These are phyloP conservation scores for Drosophila parthenogenetica DNA, from an alignment of 2,888 invertebrate species.

Conservation along the genomic window DNA sequence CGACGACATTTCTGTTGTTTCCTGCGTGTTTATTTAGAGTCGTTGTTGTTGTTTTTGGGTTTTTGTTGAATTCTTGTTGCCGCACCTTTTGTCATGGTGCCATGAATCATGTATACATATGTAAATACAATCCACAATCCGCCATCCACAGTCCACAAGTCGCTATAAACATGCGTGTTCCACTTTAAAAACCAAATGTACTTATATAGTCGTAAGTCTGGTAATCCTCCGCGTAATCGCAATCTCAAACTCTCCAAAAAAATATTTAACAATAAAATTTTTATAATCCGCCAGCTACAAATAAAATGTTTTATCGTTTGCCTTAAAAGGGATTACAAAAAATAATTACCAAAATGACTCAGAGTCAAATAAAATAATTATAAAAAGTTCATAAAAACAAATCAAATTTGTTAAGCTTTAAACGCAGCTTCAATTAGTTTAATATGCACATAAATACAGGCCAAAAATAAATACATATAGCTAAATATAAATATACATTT, in stretches of 20 bases:
- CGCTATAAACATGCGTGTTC: conserved; percentile 70
- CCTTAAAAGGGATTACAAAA: conserved; percentile 47
- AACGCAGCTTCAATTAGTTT: conserved; percentile 40
- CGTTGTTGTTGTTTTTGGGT: conserved; percentile 20
- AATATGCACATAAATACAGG: conserved; percentile 29
- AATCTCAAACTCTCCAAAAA: conserved; percentile 38
- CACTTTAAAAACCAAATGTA: conserved; percentile 63
- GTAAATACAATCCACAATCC: conserved; percentile 47
- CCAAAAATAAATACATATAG: conserved; percentile 14
- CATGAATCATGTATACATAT: conserved; percentile 72
- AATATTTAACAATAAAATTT: conserved; percentile 55
- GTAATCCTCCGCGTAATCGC: conserved; percentile 38
- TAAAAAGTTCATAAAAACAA: conserved; percentile 16
- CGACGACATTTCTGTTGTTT: conserved; percentile 11
- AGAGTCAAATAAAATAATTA: conserved; percentile 17
- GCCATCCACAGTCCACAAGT: conserved; percentile 41
- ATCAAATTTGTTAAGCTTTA: conserved; percentile 31
- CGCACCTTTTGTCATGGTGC: conserved; percentile 67
- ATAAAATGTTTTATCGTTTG: conserved; percentile 30
- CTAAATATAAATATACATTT: conserved; percentile 18
- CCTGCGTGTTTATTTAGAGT: conserved; percentile 33
- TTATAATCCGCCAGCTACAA: conserved; percentile 57
- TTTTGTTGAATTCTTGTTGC: conserved; percentile 48
- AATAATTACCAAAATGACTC: conserved; percentile 33
- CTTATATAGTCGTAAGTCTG: conserved; percentile 19